These are phyloP conservation scores for Litoditis marina DNA, from an alignment of 2,888 invertebrate genomes.

Conservation along the genomic window DNA sequence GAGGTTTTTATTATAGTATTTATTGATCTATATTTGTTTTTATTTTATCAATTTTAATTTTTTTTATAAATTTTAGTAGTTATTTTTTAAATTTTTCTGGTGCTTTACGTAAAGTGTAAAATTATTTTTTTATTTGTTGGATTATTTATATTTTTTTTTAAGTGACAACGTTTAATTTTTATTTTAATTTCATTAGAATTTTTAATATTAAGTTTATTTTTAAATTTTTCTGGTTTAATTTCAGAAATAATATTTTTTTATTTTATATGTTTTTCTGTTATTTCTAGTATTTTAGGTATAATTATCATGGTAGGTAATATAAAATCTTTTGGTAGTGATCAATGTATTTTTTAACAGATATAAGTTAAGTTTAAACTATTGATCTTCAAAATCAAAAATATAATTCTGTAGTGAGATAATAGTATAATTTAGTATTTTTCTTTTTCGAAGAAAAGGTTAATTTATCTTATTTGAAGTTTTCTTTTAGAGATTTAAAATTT, in stretches of 20 bases:
- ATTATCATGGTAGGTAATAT: conserved; percentile 44
- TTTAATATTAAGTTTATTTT: conserved; percentile 43
- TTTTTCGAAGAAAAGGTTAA: conserved; percentile 47
- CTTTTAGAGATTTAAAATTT: conserved; percentile 46
- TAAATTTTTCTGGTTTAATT: conserved; percentile 27
- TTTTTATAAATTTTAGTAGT: conserved; percentile 64
- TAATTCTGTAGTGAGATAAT: conserved; percentile 47
- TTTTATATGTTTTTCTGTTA: conserved; percentile 50
- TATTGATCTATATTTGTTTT: conserved; percentile 32
- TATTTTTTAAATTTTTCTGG: conserved; percentile 49
- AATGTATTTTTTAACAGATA: conserved; percentile 49
- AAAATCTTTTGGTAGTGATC: conserved; percentile 47
- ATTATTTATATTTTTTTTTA: conserved; percentile 47
- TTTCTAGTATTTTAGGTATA: conserved; percentile 47
- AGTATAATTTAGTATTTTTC: conserved; percentile 50
- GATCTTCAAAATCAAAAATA: conserved; percentile 53
- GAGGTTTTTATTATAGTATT: conserved; percentile 64
- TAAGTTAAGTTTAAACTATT: conserved; percentile 56
- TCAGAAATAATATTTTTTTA: conserved; percentile 42
- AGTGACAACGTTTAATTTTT: conserved; percentile 49
- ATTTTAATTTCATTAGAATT: conserved; percentile 50
- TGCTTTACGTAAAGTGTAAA: conserved; percentile 45
- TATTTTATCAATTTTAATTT: conserved; percentile 46
- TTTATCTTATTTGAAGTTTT: conserved; percentile 42
- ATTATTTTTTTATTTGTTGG: conserved; percentile 50